Evolutionary conservation across 2,113 vertebrate species (phyloP).

Genomic region (Sminthopsis crassicaudata): DNA sequence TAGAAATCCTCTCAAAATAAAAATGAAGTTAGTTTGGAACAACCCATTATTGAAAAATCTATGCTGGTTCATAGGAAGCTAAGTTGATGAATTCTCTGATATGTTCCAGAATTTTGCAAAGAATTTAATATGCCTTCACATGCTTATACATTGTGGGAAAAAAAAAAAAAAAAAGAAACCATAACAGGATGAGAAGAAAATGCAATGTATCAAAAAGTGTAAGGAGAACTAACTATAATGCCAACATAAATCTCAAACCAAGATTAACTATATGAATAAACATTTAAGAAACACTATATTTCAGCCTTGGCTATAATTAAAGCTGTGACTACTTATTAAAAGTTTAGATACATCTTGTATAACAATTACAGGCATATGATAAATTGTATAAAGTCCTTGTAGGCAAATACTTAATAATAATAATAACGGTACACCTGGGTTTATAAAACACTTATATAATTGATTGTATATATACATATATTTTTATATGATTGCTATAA

Average conservation of each 20-base stretch:
- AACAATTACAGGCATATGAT: background rate
- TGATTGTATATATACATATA: too few species aligned
- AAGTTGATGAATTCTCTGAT: background rate
- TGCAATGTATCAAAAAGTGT: background rate
- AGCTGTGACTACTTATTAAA: background rate
- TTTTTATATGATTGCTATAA: slow-evolving; percentile 6
- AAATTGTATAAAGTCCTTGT: background rate
- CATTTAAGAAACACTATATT: background rate
- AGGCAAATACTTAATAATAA: background rate
- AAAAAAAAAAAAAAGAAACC: background rate
- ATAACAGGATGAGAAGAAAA: background rate
- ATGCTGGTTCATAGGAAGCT: background rate
- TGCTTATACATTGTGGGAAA: background rate
- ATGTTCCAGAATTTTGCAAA: background rate
- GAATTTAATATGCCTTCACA: background rate
- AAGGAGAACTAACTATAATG: background rate
- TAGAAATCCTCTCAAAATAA: background rate
- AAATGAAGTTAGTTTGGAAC: background rate
- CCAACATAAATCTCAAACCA: background rate
- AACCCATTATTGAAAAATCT: background rate
- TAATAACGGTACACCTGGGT: background rate
- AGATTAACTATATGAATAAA: background rate
- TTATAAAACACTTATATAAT: background rate
- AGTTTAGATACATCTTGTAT: slow-evolving; percentile 19
- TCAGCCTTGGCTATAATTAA: background rate